Evolutionary conservation across 1,140 invertebrate species (phyloP), one percentile per base, ranked within the genome.

Genomic region (Drosophila guanche): DNA sequence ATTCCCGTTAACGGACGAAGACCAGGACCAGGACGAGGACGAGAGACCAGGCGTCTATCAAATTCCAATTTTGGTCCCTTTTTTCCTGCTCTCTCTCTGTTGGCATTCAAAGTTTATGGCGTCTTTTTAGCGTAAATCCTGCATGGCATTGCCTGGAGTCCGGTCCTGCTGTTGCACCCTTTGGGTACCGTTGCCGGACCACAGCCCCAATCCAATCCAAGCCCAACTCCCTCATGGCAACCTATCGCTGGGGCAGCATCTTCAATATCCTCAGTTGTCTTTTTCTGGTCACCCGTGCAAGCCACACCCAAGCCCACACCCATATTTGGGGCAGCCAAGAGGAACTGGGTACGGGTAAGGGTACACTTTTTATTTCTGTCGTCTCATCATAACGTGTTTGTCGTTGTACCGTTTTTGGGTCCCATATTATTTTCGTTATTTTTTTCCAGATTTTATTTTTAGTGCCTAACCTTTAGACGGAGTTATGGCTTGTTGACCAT

Each of bases 111-210:
- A 76, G 77, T 88, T 86, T 86, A 86, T 77, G 83, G 78, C 74
- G 77, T 86, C 81, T 86, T 88, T 86, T 86, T 77, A 86, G 83
- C 83, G 83, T 88, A 86, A 86, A 86, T 86, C 83, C 81, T 74
- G 80, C 59, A 65, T 51, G 57, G 55, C 52, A 61, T 62, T 50
- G 54, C 22, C 57, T 48, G 53, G 58, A 71, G 63, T 72, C 29
- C 42, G 41, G 63, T 76, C 53, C 47, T 48, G 68, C 29, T 47
- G 45, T 10, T 54, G 48, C 55, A 65, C 68, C 69, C 58, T 83
- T 78, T 45, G 33, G 58, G 33, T 23, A 37, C 42, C 48, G 45
- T 57, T 52, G 27, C 53, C 52, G 68, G 69, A 71, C 67, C 58
- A 51, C 41, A 29, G 14, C 53, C 45, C 45, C 48, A 48, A 29